Evolutionary conservation across 2,888 invertebrate species (phyloP).

Genomic region (Cryptops parisi): DNA sequence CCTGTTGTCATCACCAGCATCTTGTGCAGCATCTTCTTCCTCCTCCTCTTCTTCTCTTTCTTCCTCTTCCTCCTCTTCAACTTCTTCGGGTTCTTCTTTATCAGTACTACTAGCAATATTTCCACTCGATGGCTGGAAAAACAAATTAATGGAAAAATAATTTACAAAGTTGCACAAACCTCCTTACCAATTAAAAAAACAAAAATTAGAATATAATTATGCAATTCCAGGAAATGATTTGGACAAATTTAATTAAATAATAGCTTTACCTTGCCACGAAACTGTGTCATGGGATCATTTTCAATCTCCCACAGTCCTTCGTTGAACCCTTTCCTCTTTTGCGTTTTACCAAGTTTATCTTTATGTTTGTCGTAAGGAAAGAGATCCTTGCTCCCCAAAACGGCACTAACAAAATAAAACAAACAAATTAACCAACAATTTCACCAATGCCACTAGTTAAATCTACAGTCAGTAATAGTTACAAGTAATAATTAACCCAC

Average conservation of each 20-base stretch:
- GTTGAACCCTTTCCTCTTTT: slow-evolving; percentile 66
- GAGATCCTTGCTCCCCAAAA: slow-evolving; percentile 70
- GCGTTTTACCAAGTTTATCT: slow-evolving; percentile 53
- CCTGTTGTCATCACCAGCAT: slow-evolving; percentile 8
- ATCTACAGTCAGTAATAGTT: no score
- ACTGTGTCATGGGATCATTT: slow-evolving; percentile 39
- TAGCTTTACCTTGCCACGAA: slow-evolving; percentile 9
- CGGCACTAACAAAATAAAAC: slow-evolving; percentile 37
- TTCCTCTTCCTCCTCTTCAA: not conserved
- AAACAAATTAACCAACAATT: no score
- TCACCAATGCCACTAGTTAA: no score
- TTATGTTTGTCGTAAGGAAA: slow-evolving; percentile 67
- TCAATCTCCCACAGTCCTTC: slow-evolving; percentile 82
- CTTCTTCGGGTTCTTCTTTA: not conserved
- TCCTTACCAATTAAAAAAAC: not conserved
- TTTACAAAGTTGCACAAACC: not conserved
- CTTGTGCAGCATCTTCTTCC: not conserved
- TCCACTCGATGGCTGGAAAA: not conserved
- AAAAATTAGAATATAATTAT: not conserved
- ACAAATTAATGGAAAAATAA: not conserved
- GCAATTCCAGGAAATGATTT: no score
- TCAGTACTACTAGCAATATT: not conserved
- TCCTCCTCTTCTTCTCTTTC: slow-evolving; percentile 3
- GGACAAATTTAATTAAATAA: no score
- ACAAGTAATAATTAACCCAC: no score